Percentiles rank a stretch among this genome's conserved stretches.
phyloP scores from a whole-genome alignment of 2,888 invertebrate genomes.

The Nipponacmea schrenckii region DNA sequence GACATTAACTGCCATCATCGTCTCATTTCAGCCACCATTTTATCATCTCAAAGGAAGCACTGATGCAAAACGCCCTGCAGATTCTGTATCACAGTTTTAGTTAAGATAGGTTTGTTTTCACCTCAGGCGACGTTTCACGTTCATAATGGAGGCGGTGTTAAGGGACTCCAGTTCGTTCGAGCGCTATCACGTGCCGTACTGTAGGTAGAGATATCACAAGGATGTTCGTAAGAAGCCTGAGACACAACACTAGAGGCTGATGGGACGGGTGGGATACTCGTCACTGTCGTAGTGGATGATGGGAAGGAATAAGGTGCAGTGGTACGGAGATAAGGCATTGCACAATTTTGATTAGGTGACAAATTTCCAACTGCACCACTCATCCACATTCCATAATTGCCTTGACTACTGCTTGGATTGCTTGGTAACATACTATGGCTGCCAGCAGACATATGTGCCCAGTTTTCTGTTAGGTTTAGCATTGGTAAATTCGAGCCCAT shows the following conservation, averaged over 20 bases:
- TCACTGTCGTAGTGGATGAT: conserved; percentile 40
- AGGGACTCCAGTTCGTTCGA: conserved; percentile 53
- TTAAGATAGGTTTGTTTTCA: background rate
- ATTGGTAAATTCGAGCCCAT: conserved; percentile 53
- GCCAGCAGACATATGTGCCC: conserved; percentile 54
- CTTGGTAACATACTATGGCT: conserved; percentile 44
- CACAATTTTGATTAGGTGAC: conserved; percentile 59
- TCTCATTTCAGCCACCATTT: background rate
- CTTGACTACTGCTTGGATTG: conserved; percentile 44
- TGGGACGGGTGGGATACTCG: conserved; percentile 37
- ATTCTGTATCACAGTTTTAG: background rate
- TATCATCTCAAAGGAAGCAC: conserved; percentile 3
- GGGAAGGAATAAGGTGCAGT: conserved; percentile 50
- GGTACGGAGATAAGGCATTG: conserved; percentile 56
- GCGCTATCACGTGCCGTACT: conserved; percentile 39
- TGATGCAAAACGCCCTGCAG: conserved; percentile 7
- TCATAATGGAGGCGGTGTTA: conserved; percentile 59
- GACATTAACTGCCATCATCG: conserved; percentile 4
- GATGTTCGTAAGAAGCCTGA: conserved; percentile 43
- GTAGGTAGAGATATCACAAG: conserved; percentile 50
- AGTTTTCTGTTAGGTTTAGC: conserved; percentile 55
- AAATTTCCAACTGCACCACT: conserved; percentile 53
- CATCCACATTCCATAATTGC: conserved; percentile 59
- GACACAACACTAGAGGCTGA: conserved; percentile 36
- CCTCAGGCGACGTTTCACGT: background rate